phyloP scores from a whole-genome alignment of 1,140 invertebrate genomes.

The Charaxes varanes region DNA sequence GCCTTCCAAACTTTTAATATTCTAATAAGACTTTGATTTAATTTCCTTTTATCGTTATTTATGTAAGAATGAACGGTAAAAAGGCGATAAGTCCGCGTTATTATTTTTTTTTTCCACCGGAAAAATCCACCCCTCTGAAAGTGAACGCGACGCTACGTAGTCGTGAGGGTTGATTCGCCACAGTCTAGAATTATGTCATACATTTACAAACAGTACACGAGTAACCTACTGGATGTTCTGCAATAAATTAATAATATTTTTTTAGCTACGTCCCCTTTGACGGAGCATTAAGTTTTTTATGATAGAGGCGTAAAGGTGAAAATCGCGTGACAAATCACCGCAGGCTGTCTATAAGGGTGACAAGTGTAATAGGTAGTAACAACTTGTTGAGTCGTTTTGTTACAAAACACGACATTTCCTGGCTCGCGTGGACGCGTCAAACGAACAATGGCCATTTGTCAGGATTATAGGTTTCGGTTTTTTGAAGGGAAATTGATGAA shows the following conservation, averaged over 20 bases:
- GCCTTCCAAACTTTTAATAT: conserved; percentile 69
- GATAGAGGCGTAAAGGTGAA: conserved; percentile 19
- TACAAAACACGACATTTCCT: conserved; percentile 42
- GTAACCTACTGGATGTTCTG: conserved; percentile 13
- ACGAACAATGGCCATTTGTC: conserved; percentile 34
- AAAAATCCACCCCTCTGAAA: conserved; percentile 35
- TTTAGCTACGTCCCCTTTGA: conserved; percentile 11
- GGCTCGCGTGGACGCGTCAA: conserved; percentile 38
- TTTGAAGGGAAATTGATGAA: conserved; percentile 25
- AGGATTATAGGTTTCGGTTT: conserved; percentile 31
- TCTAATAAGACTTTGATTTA: conserved; percentile 72
- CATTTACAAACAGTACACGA: conserved; percentile 1
- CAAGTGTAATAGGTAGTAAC: conserved; percentile 34
- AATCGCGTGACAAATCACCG: conserved; percentile 9
- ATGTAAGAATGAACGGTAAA: conserved; percentile 63
- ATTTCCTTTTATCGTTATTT: conserved; percentile 73
- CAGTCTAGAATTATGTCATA: conserved; percentile 20
- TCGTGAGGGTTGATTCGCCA: conserved; percentile 27
- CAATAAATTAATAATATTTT: conserved; percentile 1
- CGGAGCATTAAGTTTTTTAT: conserved; percentile 8
- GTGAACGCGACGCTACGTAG: conserved; percentile 2
- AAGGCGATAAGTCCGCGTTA: conserved; percentile 65
- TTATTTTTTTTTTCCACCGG: conserved; percentile 54
- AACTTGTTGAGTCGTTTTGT: conserved; percentile 55
- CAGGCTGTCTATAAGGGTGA: conserved; percentile 32